Evolutionary conservation across 2,888 invertebrate species (phyloP).

Genomic region (Augochlorella aurata): DNA sequence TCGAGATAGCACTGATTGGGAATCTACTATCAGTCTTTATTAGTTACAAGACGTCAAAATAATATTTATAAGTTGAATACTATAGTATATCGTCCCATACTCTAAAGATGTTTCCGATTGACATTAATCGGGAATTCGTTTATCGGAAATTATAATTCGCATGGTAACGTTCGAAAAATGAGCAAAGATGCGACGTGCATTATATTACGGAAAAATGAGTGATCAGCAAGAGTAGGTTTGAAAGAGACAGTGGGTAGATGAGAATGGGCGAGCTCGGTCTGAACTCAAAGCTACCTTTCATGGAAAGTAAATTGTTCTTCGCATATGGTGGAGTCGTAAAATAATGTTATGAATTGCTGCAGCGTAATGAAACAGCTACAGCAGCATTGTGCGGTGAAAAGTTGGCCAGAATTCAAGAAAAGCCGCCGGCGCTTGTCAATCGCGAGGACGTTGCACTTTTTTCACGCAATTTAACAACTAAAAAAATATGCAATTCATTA

Average conservation of each 20-base stretch:
- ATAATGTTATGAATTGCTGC: slow-evolving; percentile 3
- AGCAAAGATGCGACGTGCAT: neutral
- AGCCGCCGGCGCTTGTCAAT: neutral
- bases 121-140: neutral
- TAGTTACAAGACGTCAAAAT: too few relatives aligned
- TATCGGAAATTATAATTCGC: neutral
- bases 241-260: neutral
- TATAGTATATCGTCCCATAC: neutral
- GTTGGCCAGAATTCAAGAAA: slow-evolving; percentile 1
- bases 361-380: slow-evolving; percentile 8
- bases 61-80: too few relatives aligned
- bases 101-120: neutral
- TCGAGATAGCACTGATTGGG: too few relatives aligned
- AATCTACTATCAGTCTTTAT: too few relatives aligned
- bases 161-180: neutral
- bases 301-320: neutral
- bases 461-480: neutral
- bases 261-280: neutral
- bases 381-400: neutral
- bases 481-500: too few relatives aligned
- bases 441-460: neutral
- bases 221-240: neutral
- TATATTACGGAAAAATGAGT: neutral
- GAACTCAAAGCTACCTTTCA: neutral
- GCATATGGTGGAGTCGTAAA: neutral